These are phyloP conservation scores for Xenus cinereus DNA, from an alignment of 2,113 vertebrate genomes.

Conservation along the genomic window DNA sequence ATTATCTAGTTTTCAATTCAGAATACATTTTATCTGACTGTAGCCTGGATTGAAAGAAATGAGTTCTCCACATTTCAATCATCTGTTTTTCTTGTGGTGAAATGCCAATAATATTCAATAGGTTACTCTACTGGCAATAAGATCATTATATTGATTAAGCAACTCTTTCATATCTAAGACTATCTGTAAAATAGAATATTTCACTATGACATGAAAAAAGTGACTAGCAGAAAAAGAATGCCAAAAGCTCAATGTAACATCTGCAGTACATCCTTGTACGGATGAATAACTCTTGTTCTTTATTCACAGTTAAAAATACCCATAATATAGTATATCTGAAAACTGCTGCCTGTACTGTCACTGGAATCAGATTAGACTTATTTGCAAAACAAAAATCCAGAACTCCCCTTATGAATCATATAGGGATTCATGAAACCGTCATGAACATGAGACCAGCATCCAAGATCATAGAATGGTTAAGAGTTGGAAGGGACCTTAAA, in stretches of 20 bases:
- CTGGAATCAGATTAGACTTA: neutral
- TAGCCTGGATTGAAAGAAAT: neutral
- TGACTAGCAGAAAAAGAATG: neutral
- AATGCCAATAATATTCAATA: neutral
- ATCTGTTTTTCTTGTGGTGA: neutral
- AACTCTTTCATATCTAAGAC: neutral
- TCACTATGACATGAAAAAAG: neutral
- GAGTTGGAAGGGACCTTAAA: neutral
- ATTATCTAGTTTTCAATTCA: neutral
- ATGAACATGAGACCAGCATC: neutral
- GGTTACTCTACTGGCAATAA: neutral
- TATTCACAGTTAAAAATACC: neutral
- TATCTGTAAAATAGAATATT: neutral
- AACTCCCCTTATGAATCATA: neutral
- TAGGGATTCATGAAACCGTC: neutral
- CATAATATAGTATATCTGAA: neutral
- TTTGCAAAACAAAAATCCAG: neutral
- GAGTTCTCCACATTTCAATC: neutral
- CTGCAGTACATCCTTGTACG: neutral
- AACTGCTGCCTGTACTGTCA: neutral
- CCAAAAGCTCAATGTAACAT: neutral
- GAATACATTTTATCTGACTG: neutral
- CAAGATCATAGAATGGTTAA: neutral
- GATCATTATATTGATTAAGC: neutral
- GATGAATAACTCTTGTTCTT: neutral